phyloP scores from a whole-genome alignment of 2,113 vertebrate genomes.

The Ceyx margarethae region DNA sequence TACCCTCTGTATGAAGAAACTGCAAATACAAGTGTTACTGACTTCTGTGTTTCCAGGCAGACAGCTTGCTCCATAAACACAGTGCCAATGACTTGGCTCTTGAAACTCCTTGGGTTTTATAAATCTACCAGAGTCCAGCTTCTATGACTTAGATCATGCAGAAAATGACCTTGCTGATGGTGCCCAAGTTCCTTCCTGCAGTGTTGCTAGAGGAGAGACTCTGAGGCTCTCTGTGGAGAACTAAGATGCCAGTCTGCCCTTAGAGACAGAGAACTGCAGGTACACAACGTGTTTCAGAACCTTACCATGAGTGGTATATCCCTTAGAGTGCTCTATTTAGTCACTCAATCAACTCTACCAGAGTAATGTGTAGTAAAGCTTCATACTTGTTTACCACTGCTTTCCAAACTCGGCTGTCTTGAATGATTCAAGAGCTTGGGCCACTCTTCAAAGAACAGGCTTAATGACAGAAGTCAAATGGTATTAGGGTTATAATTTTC shows the following conservation, averaged over 20 bases:
- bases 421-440: background rate
- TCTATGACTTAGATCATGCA: background rate
- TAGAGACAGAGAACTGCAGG: background rate
- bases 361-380: background rate
- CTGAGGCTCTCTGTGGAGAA: background rate
- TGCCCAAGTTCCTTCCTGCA: background rate
- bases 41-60: background rate
- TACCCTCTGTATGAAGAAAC: background rate
- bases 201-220: too few relatives aligned
- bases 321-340: background rate
- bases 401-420: background rate
- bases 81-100: background rate
- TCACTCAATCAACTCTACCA: too few relatives aligned
- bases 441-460: background rate
- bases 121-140: background rate
- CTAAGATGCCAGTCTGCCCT: background rate
- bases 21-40: background rate
- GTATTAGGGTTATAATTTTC: background rate
- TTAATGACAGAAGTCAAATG: background rate
- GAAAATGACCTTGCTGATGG: background rate
- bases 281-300: fast-evolving
- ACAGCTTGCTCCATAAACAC: background rate
- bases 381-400: background rate
- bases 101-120: background rate
- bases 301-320: background rate